Conservation (phyloP, 2,113 vertebrate species). For the Hucho hucho region DNA sequence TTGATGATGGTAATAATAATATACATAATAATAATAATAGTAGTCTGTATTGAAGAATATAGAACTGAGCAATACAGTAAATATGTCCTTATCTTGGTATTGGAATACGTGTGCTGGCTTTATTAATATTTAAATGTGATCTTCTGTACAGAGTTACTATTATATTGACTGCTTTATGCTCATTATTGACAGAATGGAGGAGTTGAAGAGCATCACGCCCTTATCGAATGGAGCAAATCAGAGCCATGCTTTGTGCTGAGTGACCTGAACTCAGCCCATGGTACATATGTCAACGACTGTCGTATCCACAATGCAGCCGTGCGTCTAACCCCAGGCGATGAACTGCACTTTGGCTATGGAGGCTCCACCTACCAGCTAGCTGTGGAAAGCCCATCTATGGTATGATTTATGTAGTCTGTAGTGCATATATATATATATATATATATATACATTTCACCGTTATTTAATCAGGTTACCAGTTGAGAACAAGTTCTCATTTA, state of each 20-base stretch:
- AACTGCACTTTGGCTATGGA: constrained; percentile 68
- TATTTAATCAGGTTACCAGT: too few species aligned
- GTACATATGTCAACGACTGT: constrained; percentile 80
- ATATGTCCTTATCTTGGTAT: not conserved
- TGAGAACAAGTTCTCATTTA: too few species aligned
- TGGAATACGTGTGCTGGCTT: not conserved
- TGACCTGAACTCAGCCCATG: constrained; percentile 74
- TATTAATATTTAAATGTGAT: not conserved
- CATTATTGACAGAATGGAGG: constrained; percentile 56
- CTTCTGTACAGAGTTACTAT: not conserved
- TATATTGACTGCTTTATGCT: not conserved
- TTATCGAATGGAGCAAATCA: constrained; percentile 58
- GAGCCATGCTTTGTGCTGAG: constrained; percentile 70
- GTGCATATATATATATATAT: not conserved
- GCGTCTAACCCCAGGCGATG: constrained; percentile 68
- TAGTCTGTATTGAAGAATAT: not conserved
- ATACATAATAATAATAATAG: too few species aligned
- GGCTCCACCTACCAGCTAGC: constrained; percentile 70
- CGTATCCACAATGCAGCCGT: constrained; percentile 79
- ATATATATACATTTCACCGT: too few species aligned
- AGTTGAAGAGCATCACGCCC: constrained; percentile 75
- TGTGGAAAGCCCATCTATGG: constrained; percentile 59
- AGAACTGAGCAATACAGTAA: not conserved
- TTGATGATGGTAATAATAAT: too few species aligned
- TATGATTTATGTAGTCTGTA: constrained; percentile 16